These are phyloP conservation scores for Cossypha caffra DNA, from an alignment of 2,797 vertebrate genomes.

Conservation along the genomic window DNA sequence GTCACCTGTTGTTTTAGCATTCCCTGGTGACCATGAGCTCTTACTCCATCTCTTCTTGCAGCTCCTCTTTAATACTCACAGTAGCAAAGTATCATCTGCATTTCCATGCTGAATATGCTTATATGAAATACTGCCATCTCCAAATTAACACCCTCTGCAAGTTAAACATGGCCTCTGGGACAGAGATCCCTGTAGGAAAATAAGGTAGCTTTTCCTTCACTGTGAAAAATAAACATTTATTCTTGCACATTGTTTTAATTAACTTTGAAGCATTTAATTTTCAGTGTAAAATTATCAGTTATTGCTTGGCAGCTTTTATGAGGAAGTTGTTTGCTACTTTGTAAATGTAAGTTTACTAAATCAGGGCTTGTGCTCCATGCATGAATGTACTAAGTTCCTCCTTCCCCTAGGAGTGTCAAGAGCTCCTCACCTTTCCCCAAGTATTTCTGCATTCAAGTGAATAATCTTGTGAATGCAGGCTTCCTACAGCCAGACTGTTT, in stretches of 20 bases:
- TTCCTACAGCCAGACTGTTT: not conserved
- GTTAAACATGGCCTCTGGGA: not conserved
- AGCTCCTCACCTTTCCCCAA: not conserved
- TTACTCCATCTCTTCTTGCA: not conserved
- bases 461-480: not conserved
- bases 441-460: not conserved
- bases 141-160: not conserved
- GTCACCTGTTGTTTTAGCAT: not conserved
- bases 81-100: not conserved
- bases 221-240: not conserved
- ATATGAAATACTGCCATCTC: not conserved
- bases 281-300: not conserved
- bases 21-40: not conserved
- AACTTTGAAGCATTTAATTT: not conserved
- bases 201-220: not conserved
- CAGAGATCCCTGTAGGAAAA: not conserved
- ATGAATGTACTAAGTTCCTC: not conserved
- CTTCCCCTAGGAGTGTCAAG: not conserved
- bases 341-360: not conserved
- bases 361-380: not conserved
- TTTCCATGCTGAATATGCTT: not conserved
- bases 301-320: not conserved
- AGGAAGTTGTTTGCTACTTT: slow-evolving; percentile 1
- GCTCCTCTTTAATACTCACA: not conserved
- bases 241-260: not conserved